Base-by-base conservation (phyloP, 2,797 vertebrate genomes). In the Babyrousa celebensis region DNA sequence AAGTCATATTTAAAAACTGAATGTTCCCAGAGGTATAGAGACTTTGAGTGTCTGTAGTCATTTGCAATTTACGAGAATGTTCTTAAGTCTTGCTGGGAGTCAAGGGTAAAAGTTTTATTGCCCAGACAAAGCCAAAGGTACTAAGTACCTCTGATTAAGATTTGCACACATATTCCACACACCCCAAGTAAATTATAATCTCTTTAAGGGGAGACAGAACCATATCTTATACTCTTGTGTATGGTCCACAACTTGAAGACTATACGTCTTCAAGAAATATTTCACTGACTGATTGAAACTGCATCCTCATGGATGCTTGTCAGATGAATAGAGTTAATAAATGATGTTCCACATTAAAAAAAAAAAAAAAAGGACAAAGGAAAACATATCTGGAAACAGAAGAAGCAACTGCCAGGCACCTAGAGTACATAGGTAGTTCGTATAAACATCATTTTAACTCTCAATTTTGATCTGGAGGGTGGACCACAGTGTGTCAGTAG, bases 1-100 rank as follows among this genome's bases (percentile, higher is more conserved):
- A 62, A 86, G 36, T 52, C n/a, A 40, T 94, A 52, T 48, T 77
- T 93, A 40, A 86, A 91, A 95, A 80, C 20, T 23, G 4, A 86
- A 72, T 84, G 27, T 60, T 48, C 21, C 74, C 17, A 65, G 32
- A 95, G 68, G 75, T 20, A 67, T n/a, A 40, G 18, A 5, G 20
- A 21, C 4, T 84, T 63, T 78, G 27, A 29, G 18, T 58, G 1
- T 85, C 36, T 78, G 2, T 43, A 65, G 10, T 23, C 82, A 29
- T 68, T 32, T 74, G 16, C 15, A 85, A 23, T 29, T 83, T 25
- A 74, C 27, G 20, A 83, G 25, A 32, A 20, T 67, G 18, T 71
- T 32, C 40, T 94, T 43, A 79, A 43, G 23, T 56, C 9, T 15
- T 91, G 54, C 32, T 85, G n/a, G 60, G 27, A 52, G 16, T 88